Evolutionary conservation across 1,140 invertebrate species (phyloP).

Genomic region (Drosophila lacteicornis): DNA sequence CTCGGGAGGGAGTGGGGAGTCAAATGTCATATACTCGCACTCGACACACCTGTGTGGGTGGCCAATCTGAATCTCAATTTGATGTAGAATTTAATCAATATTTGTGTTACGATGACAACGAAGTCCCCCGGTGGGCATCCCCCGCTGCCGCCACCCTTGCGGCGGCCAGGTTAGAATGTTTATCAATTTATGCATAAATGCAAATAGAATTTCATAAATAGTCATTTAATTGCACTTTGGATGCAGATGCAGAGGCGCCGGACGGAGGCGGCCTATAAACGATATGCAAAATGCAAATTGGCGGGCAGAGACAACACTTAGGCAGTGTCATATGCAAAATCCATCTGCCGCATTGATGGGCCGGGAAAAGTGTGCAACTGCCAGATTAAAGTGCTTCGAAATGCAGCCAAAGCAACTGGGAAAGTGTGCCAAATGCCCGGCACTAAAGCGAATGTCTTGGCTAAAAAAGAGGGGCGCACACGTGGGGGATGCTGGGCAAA

Average conservation of each 20-base stretch:
- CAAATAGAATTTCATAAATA: constrained; percentile 83
- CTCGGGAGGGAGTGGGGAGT: background rate
- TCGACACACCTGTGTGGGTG: background rate
- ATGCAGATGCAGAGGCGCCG: constrained; percentile 3
- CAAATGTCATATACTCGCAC: constrained; percentile 15
- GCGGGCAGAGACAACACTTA: constrained; percentile 42
- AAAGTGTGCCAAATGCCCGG: constrained; percentile 30
- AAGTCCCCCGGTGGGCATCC: constrained; percentile 15
- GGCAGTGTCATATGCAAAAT: constrained; percentile 38
- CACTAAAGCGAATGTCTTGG: constrained; percentile 15
- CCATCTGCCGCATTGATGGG: constrained; percentile 22
- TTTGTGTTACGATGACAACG: constrained; percentile 51
- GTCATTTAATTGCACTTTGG: constrained; percentile 81
- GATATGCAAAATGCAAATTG: constrained; percentile 77
- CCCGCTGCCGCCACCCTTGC: constrained; percentile 29
- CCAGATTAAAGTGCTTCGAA: constrained; percentile 38
- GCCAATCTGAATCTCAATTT: constrained; percentile 71
- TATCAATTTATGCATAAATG: constrained; percentile 81
- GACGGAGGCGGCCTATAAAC: constrained; percentile 44
- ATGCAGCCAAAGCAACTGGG: constrained; percentile 18
- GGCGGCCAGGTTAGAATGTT: constrained; percentile 51
- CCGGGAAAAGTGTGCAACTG: constrained; percentile 18
- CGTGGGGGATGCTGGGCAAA: constrained; percentile 7
- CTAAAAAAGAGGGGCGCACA: constrained; percentile 9
- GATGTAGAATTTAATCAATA: constrained; percentile 71